Base-by-base conservation (phyloP, 2,888 invertebrate genomes). In the Limnephilus marmoratus region DNA sequence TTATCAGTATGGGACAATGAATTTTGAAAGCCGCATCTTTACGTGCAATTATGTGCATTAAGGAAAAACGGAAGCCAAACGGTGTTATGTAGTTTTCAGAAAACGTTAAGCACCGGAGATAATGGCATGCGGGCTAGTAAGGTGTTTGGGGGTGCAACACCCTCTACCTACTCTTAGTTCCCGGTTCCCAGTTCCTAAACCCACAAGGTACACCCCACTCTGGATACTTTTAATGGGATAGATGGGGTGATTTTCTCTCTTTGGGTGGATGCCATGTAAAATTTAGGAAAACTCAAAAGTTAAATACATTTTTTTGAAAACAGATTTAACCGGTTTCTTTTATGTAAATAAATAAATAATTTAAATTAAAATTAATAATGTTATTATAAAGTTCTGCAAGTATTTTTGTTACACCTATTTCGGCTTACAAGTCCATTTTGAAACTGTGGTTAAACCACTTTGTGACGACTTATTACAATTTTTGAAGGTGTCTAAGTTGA, bases 41-140 rank as follows among this genome's bases (percentile, higher is more conserved):
- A 87, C 87, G 83, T 82, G 53, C 49, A 90, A 90, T 90, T 82
- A 91, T 91, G 53, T 49, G 87, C 88, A 91, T 91, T 91, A 91
- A 85, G 80, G 91, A 29, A 81, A 68, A 68, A 91, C 89, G 80
- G 90, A n/a, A 34, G 81, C 91, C 82, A 90, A 90, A 91, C 91
- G 37, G 83, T 83, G 91, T 45, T 68, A 81, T 88, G 91, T 53
- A 91, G 90, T 91, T 91, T 86, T 90, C 81, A 49, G 88, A 88
- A 88, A 89, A 53, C 91, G 86, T 91, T 91, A 91, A 91, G 83
- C 68, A 90, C 85, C 37, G 85, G 85, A 91, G 91, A 90, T 91
- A 90, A 90, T 90, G 83, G 90, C 31, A 87, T 90, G 90, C 81
- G 37, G 88, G 88, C 24, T 85, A 45, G 11, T 24, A 68, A 68